A percentile compares a stretch with the other conserved stretches of the same genome.
Evolutionary conservation across 2,797 vertebrate genomes (phyloP).

Genomic region (Cichlasoma orientale): DNA sequence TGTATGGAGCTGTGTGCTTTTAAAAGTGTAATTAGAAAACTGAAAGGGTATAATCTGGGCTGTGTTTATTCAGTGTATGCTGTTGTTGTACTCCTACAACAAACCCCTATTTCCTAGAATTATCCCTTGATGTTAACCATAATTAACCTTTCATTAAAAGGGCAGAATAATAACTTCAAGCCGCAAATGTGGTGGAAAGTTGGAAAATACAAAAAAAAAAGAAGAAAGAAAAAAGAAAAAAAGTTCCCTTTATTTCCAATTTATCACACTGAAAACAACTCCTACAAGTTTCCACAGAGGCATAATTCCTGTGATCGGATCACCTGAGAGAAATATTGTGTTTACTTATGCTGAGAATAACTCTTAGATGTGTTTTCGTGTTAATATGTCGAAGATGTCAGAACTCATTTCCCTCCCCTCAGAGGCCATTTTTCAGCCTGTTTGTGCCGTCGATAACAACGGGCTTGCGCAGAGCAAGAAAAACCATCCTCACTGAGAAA

Average conservation of each 20-base stretch:
- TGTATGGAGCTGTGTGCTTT: background rate
- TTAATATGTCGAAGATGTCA: background rate
- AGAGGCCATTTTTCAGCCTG: background rate
- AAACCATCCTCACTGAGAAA: background rate
- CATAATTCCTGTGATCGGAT: background rate
- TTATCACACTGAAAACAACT: background rate
- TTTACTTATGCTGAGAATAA: background rate
- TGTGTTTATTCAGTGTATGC: background rate
- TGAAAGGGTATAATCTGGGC: background rate
- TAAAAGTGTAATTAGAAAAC: background rate
- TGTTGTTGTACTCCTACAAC: background rate
- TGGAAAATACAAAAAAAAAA: background rate
- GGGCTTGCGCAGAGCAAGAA: background rate
- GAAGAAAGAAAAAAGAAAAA: background rate
- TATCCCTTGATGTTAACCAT: background rate
- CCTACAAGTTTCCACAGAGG: background rate
- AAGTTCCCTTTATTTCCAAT: background rate
- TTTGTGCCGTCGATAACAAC: background rate
- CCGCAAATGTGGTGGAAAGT: background rate
- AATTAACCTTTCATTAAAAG: background rate
- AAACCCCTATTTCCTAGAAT: background rate
- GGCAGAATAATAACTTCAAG: slow-evolving; percentile 23
- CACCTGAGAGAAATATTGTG: background rate
- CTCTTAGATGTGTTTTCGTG: background rate
- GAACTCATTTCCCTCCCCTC: background rate